A percentile compares a stretch with the other conserved stretches of the same genome.
Conservation (phyloP, 2,797 vertebrate species). For the Anguilla anguilla region DNA sequence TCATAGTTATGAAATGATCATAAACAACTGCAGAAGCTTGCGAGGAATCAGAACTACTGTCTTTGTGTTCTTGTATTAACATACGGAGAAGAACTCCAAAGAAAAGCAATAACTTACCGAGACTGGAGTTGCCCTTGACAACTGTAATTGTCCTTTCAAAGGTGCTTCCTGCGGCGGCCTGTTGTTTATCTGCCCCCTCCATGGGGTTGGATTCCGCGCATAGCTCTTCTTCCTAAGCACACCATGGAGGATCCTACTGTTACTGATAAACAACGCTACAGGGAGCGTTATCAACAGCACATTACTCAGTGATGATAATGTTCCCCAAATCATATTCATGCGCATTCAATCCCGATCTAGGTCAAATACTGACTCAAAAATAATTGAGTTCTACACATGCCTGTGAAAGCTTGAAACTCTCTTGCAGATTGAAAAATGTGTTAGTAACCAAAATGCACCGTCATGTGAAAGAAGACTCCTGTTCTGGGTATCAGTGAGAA, state of each 20-base stretch:
- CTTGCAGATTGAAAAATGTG: neutral
- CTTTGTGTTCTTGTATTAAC: neutral
- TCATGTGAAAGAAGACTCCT: neutral
- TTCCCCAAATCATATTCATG: conserved; percentile 7
- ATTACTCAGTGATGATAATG: neutral
- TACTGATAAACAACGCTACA: neutral
- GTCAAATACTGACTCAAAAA: neutral
- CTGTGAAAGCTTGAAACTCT: neutral
- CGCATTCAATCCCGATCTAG: neutral
- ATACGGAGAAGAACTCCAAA: neutral
- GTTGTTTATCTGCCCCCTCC: conserved; percentile 57
- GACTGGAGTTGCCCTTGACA: conserved; percentile 94
- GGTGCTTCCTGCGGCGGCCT: conserved; percentile 65
- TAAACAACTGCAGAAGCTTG: neutral
- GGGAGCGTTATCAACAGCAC: neutral
- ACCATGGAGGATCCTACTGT: conserved; percentile 28
- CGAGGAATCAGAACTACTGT: neutral
- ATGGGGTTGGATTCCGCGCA: conserved; percentile 54
- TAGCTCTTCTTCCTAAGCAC: conserved; percentile 67
- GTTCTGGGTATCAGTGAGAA: neutral
- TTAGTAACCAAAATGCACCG: neutral
- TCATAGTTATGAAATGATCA: neutral
- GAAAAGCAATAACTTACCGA: conserved; percentile 77
- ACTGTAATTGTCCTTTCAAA: conserved; percentile 90
- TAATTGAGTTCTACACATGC: neutral